Evolutionary conservation across 1,140 invertebrate species (phyloP), one percentile per base, ranked within the genome.

Genomic region (Drosophila rhopaloa): DNA sequence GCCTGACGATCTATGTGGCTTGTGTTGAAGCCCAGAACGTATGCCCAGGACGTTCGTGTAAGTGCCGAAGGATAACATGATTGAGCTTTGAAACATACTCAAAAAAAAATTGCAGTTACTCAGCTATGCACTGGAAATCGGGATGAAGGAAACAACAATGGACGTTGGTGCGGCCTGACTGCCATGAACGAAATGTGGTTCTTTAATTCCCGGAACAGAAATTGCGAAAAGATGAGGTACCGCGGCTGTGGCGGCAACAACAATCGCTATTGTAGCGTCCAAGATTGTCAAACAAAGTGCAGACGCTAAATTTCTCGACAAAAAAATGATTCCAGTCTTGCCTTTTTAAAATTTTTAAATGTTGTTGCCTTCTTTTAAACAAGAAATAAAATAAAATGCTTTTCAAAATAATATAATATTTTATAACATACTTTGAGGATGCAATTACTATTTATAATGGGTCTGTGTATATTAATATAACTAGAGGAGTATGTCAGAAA

Each of bases 111-210:
- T 29, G 10, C 6, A 66, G 63, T 65, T n/a, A 0, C 48, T 13
- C 63, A 66, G 44, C 10, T 66, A 8, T 66, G 63, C 61, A 14
- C 3, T 1, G 63, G 63, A 16, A 24, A 24, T 6, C 32, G 13
- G 16, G 63, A 66, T 48, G 59, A 66, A 0, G 63, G 63, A 11
- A 65, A 66, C 16, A 14, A 55, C 38, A 35, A 62, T 24, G 37
- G 53, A 41, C 54, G 48, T 8, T 8, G 32, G 5, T 53, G 50
- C 32, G 50, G 50, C 48, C 9, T 14, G 4, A 6, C n/a, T 35
- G 13, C 38, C 38, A 32, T n/a, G 5, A 35, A 24, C 16, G 60
- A 60, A 7, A 63, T 63, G 60, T 63, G 38, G 38, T 63, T 2
- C 11, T 62, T 24, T 16, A 41, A 59, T 14, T 19, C 14, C 3